Percentiles rank a stretch among this genome's conserved stretches.
phyloP scores from a whole-genome alignment of 2,888 invertebrate genomes.

The Drosophila rellima region DNA sequence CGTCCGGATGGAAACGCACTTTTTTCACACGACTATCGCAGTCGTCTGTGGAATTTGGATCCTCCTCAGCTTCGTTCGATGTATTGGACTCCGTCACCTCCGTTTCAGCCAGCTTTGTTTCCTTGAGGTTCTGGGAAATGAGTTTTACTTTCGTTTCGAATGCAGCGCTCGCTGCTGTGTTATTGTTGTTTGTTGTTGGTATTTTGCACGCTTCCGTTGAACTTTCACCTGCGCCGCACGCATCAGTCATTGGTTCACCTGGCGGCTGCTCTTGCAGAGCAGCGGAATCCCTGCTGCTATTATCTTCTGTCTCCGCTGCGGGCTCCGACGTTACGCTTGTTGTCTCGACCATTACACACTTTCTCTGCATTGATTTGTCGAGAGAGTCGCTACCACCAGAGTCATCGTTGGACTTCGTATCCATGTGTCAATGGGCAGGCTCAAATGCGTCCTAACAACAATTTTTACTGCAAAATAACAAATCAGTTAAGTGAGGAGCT shows the following conservation, averaged over 20 bases:
- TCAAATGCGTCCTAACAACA: conserved; percentile 39
- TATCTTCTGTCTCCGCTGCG: conserved; percentile 52
- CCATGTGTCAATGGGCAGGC: conserved; percentile 70
- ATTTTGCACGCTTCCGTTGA: conserved; percentile 20
- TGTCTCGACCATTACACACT: conserved; percentile 81
- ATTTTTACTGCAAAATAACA: conserved; percentile 57
- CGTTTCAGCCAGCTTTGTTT: conserved; percentile 79
- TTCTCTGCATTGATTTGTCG: conserved; percentile 83
- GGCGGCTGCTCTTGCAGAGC: conserved; percentile 37
- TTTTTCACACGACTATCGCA: conserved; percentile 69
- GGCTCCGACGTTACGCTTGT: conserved; percentile 47
- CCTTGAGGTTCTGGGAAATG: conserved; percentile 83
- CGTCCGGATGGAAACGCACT: conserved; percentile 79
- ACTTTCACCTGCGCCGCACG: conserved; percentile 35
- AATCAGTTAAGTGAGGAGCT: conserved; percentile 60
- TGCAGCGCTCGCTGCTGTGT: conserved; percentile 54
- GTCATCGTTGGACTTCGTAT: conserved; percentile 82
- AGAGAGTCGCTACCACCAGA: conserved; percentile 83
- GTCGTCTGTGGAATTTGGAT: conserved; percentile 53
- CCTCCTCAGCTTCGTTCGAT: conserved; percentile 38
- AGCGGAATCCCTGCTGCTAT: conserved; percentile 60
- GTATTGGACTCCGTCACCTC: conserved; percentile 43
- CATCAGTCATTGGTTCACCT: conserved; percentile 71
- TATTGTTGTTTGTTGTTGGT: conserved; percentile 30
- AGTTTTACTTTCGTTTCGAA: conserved; percentile 83